Evolutionary conservation across 2,797 vertebrate species (phyloP).

Genomic region (Eulemur albifrons): DNA sequence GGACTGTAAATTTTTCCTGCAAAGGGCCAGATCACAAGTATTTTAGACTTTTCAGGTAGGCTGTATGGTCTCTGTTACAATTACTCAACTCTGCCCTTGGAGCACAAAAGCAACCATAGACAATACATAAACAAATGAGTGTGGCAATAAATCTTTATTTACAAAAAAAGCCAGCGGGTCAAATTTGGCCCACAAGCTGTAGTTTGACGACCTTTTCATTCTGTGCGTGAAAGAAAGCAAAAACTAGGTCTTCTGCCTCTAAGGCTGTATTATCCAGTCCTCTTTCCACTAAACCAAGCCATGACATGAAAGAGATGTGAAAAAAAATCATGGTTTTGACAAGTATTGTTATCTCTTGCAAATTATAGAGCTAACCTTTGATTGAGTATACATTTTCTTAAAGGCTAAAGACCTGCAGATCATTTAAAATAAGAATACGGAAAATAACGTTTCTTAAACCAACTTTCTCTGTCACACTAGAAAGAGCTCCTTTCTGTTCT

Average conservation of each 20-base stretch:
- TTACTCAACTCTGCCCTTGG: neutral
- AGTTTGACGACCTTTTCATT: neutral
- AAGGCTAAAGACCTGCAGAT: neutral
- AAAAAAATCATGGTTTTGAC: conserved; percentile 23
- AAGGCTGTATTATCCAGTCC: neutral
- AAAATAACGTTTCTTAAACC: conserved; percentile 34
- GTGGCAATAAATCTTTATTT: conserved; percentile 52
- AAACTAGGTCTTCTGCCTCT: neutral
- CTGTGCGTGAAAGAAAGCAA: neutral
- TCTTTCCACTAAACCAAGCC: conserved; percentile 19
- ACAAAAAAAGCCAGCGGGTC: conserved; percentile 7
- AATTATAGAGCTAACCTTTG: conserved; percentile 34
- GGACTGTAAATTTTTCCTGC: neutral
- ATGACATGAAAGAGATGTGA: neutral
- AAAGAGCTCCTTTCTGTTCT: conserved; percentile 47
- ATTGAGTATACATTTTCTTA: neutral
- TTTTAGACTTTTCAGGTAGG: neutral
- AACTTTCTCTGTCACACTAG: conserved; percentile 1
- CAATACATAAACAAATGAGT: neutral
- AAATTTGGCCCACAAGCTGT: neutral
- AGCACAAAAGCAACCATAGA: conserved; percentile 1
- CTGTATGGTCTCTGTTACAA: neutral
- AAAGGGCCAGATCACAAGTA: neutral
- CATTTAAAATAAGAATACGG: neutral
- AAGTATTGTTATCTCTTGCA: conserved; percentile 26